Percentiles rank a stretch among this genome's conserved stretches.
Evolutionary conservation across 2,113 vertebrate genomes (phyloP).

Genomic region (Neodon shergylaensis): DNA sequence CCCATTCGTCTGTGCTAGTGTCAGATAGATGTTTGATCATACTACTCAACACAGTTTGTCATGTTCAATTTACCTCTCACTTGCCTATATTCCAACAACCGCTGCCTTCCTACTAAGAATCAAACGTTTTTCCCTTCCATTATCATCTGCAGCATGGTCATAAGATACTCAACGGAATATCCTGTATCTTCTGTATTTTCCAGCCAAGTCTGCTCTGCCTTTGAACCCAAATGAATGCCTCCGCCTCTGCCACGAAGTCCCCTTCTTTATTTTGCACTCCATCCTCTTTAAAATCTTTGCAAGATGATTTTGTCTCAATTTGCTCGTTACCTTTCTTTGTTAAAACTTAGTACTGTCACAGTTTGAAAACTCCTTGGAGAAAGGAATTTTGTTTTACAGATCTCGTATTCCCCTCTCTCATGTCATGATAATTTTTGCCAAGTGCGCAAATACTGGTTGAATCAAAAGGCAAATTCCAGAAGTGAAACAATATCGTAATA

Average conservation of each 20-base stretch:
- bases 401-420: background rate
- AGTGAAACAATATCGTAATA: background rate
- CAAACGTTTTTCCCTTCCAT: background rate
- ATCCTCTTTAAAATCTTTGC: background rate
- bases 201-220: background rate
- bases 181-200: background rate
- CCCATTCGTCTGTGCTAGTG: background rate
- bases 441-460: background rate
- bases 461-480: constrained; percentile 17
- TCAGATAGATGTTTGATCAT: background rate
- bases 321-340: background rate
- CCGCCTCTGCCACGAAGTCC: background rate
- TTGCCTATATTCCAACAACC: background rate
- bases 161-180: background rate
- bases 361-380: background rate
- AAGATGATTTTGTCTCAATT: background rate
- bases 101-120: background rate
- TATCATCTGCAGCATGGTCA: background rate
- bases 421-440: background rate
- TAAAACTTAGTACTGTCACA: background rate
- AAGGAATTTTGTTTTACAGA: background rate
- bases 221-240: background rate
- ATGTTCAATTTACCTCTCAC: background rate
- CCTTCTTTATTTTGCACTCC: background rate
- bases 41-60: background rate